A percentile compares a stretch with the other conserved stretches of the same genome.
Evolutionary conservation across 2,113 vertebrate genomes (phyloP).

Genomic region (Zosterops pallidus): DNA sequence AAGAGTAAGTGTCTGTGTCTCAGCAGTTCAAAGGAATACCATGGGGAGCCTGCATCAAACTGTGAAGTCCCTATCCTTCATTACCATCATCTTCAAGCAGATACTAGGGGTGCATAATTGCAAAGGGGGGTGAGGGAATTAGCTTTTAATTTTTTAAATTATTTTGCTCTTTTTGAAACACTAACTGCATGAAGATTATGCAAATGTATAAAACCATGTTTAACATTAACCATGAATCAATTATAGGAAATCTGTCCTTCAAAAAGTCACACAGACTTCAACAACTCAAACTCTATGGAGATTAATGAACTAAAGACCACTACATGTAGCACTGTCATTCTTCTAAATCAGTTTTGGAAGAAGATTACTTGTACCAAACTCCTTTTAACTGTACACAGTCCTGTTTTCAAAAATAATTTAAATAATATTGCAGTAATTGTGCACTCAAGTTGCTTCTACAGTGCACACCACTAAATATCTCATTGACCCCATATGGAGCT

Average conservation of each 20-base stretch:
- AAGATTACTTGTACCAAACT: neutral
- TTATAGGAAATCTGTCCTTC: neutral
- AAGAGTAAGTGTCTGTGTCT: conserved; percentile 9
- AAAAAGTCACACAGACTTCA: neutral
- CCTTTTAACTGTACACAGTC: neutral
- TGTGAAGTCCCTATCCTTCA: conserved; percentile 19
- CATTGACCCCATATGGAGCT: neutral
- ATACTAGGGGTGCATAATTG: neutral
- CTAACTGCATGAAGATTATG: neutral
- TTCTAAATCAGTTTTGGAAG: neutral
- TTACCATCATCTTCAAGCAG: conserved; percentile 48
- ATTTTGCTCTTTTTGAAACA: neutral
- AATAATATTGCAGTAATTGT: neutral
- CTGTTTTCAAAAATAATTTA: neutral
- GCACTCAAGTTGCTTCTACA: neutral
- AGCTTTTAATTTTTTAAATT: neutral
- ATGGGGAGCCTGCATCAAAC: conserved; percentile 54
- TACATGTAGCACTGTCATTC: neutral
- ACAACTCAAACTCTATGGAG: neutral
- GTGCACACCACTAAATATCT: neutral
- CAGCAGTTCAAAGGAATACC: conserved; percentile 74
- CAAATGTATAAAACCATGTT: neutral
- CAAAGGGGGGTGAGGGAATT: neutral
- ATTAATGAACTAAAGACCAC: neutral
- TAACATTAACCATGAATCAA: neutral